Conservation (phyloP, 2,888 invertebrate species). For the Copidosoma aretas region DNA sequence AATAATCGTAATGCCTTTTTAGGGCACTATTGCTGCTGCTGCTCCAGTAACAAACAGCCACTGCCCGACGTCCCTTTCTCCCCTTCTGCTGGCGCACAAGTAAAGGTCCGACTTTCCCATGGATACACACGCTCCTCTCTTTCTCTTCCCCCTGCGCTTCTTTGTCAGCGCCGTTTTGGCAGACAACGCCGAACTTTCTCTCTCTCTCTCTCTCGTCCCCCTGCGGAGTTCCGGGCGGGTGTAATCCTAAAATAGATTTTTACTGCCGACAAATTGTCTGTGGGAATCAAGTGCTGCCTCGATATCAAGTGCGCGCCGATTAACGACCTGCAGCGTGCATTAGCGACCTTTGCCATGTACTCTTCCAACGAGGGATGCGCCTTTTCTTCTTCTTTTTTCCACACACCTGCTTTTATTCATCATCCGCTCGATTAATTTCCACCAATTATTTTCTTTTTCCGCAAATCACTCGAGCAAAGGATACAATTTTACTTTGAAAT, state of each 20-base stretch:
- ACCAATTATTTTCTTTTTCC: neutral
- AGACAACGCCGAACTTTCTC: too few species aligned
- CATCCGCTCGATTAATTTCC: too few species aligned
- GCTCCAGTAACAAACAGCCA: too few species aligned
- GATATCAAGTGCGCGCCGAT: slow-evolving; percentile 31
- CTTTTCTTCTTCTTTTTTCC: neutral
- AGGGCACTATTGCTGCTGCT: slow-evolving; percentile 41
- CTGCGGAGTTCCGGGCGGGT: slow-evolving; percentile 30
- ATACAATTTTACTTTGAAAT: too few species aligned
- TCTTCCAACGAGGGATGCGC: too few species aligned
- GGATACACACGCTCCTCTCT: neutral
- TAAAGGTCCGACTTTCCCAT: slow-evolving; percentile 14
- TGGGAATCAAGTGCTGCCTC: slow-evolving; percentile 43
- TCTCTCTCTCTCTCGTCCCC: slow-evolving; percentile 11
- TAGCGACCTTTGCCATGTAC: too few species aligned
- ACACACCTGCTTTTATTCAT: too few species aligned
- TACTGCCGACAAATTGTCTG: slow-evolving; percentile 52
- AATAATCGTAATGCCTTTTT: slow-evolving; percentile 63
- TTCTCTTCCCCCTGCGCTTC: neutral
- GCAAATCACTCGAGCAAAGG: neutral
- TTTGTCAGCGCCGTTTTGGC: neutral
- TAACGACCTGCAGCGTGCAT: slow-evolving; percentile 11
- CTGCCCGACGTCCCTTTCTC: neutral
- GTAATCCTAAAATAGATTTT: slow-evolving; percentile 54
- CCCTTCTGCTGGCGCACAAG: neutral